A percentile compares a stretch with the other conserved stretches of the same genome.
phyloP scores from a whole-genome alignment of 2,797 vertebrate genomes.

The Catostomus latipinnis region DNA sequence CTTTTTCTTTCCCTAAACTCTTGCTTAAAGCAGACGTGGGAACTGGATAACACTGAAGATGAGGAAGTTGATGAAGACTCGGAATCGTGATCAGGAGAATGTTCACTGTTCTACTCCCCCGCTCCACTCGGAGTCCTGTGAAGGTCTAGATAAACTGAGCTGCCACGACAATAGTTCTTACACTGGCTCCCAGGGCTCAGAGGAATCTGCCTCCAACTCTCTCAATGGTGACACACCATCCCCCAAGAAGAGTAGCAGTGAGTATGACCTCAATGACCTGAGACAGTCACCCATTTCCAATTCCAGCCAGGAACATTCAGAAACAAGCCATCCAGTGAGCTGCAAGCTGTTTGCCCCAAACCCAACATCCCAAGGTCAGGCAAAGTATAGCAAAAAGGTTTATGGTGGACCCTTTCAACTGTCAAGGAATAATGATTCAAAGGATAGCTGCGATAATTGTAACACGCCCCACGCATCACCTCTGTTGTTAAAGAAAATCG shows the following conservation, averaged over 20 bases:
- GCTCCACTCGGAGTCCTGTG: conserved; percentile 89
- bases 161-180: conserved; percentile 92
- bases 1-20: neutral
- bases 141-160: conserved; percentile 83
- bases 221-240: conserved; percentile 87
- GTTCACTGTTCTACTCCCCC: conserved; percentile 89
- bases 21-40: conserved; percentile 81
- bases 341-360: conserved; percentile 46
- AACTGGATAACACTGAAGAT: conserved; percentile 99
- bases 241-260: conserved; percentile 91
- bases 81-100: conserved; percentile 84
- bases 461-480: neutral
- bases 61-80: conserved; percentile 97
- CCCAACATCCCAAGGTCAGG: conserved; percentile 6
- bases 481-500: neutral
- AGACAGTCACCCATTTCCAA: conserved; percentile 1
- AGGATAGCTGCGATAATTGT: neutral
- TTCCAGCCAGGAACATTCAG: conserved; percentile 9
- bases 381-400: too few relatives aligned
- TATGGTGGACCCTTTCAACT: neutral
- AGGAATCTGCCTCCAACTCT: conserved; percentile 85
- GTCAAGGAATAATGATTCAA: neutral
- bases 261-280: conserved; percentile 74
- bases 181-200: conserved; percentile 80
- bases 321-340: conserved; percentile 40